Conservation (phyloP, 1,140 invertebrate species). For the Mercenaria mercenaria region DNA sequence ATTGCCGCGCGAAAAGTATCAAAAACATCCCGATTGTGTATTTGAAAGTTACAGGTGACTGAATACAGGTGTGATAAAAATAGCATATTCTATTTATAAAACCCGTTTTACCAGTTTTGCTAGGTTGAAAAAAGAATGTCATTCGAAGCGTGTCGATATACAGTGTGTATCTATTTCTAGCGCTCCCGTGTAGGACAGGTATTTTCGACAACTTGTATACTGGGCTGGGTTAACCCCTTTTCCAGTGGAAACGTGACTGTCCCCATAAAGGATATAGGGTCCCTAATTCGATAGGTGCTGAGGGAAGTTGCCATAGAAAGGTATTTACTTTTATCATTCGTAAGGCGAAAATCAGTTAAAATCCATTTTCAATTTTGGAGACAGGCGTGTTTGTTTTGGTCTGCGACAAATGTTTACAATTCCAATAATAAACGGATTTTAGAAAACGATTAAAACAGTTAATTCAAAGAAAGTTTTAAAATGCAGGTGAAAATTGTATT, state of each 20-base stretch:
- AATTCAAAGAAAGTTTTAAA: too few species aligned
- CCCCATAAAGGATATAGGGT: conserved; percentile 1
- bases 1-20: neutral
- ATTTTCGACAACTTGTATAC: conserved; percentile 56
- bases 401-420: neutral
- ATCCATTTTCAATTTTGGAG: neutral
- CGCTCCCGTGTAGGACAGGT: conserved; percentile 37
- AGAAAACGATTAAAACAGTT: neutral
- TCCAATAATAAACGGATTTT: neutral
- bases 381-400: conserved; percentile 58
- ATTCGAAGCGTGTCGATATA: neutral
- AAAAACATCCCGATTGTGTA: conserved; percentile 12
- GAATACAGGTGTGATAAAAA: conserved; percentile 33
- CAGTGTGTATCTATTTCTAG: conserved; percentile 20
- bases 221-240: conserved; percentile 35
- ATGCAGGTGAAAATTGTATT: too few species aligned
- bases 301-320: neutral
- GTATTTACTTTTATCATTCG: neutral
- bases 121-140: conserved; percentile 36
- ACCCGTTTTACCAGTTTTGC: conserved; percentile 62
- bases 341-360: neutral
- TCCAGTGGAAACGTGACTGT: conserved; percentile 28
- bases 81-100: conserved; percentile 53
- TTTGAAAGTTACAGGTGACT: conserved; percentile 20
- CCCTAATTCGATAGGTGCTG: neutral